A percentile compares a stretch with the other conserved stretches of the same genome.
Conservation (phyloP, 2,888 invertebrate genomes). For the Xanthia togata region DNA sequence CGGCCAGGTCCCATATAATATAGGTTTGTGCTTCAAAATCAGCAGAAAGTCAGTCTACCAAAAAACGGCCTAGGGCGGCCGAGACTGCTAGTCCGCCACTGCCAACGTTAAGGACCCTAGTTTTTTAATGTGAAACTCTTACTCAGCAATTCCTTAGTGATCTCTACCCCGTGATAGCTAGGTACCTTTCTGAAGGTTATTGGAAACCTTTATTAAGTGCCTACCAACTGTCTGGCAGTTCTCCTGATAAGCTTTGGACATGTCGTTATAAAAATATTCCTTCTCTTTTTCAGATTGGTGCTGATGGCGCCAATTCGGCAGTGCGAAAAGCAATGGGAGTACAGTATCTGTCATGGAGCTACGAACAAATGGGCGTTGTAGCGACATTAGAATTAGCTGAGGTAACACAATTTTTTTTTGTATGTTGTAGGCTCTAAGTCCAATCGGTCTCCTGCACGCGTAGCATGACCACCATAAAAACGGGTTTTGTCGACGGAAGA, state of each 20-base stretch:
- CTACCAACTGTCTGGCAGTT: background rate
- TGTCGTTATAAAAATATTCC: background rate
- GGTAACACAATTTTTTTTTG: slow-evolving; percentile 73
- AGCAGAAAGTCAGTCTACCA: no score
- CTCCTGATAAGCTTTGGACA: background rate
- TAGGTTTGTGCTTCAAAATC: no score
- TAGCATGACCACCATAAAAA: no score
- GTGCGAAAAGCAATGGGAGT: slow-evolving; percentile 96
- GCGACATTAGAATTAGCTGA: slow-evolving; percentile 96
- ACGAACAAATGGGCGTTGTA: slow-evolving; percentile 97
- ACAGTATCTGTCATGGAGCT: slow-evolving; percentile 95
- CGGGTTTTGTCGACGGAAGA: no score
- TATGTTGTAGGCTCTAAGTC: background rate
- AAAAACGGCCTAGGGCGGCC: no score
- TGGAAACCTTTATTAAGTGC: background rate
- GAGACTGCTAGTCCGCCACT: no score
- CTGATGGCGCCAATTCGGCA: slow-evolving; percentile 97
- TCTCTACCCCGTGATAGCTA: background rate
- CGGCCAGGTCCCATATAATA: no score
- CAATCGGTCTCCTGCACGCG: background rate
- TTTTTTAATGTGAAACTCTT: background rate
- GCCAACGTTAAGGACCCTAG: no score
- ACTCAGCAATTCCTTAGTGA: background rate
- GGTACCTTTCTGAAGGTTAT: no score
- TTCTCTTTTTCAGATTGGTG: slow-evolving; percentile 92